Conservation (phyloP, 2,888 invertebrate genomes). For the Yponomeuta malinellus region DNA sequence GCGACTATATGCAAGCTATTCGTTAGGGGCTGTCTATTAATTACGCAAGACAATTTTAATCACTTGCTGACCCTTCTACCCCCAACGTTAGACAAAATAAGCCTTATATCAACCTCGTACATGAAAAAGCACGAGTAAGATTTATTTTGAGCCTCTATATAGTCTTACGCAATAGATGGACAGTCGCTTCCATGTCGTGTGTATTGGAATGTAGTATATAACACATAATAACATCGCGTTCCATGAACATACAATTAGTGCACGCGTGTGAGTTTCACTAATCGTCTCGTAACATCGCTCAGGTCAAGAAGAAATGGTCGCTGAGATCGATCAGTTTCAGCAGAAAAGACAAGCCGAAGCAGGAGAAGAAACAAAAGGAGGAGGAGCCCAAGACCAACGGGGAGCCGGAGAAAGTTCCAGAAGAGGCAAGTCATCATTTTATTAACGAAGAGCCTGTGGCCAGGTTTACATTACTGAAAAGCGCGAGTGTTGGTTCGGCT, state of each 20-base stretch:
- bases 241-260: conserved; percentile 18
- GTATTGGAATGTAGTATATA: conserved; percentile 28
- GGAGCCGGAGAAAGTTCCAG: conserved; percentile 78
- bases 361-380: conserved; percentile 79
- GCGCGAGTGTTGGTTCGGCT: too few relatives aligned
- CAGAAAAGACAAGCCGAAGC: conserved; percentile 91
- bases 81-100: too few relatives aligned
- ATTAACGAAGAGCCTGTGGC: conserved; percentile 5
- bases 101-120: too few relatives aligned
- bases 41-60: too few relatives aligned
- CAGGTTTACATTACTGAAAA: too few relatives aligned
- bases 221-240: conserved; percentile 23
- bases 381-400: conserved; percentile 76
- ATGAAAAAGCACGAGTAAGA: too few relatives aligned
- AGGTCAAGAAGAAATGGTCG: conserved; percentile 93
- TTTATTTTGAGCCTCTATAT: too few relatives aligned
- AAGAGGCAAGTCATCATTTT: conserved; percentile 73
- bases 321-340: conserved; percentile 91
- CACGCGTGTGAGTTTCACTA: conserved; percentile 32
- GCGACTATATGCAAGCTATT: too few relatives aligned
- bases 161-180: neutral
- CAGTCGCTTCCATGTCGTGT: neutral
- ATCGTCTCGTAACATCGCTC: conserved; percentile 13
- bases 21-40: too few relatives aligned
- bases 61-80: too few relatives aligned